phyloP scores from a whole-genome alignment of 2,888 invertebrate genomes.

The Drosophila mimetica region DNA sequence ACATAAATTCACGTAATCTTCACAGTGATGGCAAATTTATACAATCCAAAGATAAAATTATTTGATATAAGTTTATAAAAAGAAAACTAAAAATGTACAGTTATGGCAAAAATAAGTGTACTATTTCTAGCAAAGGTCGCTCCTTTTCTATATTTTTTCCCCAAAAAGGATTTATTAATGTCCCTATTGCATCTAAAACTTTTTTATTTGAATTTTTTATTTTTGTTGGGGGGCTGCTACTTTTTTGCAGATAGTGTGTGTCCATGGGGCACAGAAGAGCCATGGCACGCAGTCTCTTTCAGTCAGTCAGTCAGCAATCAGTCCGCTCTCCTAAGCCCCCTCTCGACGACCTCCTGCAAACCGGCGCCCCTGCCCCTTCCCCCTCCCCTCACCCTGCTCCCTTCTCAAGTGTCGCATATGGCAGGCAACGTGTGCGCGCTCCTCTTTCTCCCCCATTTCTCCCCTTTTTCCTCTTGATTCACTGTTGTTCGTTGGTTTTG shows the following conservation, averaged over 20 bases:
- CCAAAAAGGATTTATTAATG: neutral
- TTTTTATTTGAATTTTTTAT: neutral
- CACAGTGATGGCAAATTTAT: too few species aligned
- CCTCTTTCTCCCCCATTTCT: conserved; percentile 5
- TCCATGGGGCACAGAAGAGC: conserved; percentile 13
- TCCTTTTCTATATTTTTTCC: too few species aligned
- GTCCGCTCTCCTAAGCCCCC: conserved; percentile 15
- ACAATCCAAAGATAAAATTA: too few species aligned
- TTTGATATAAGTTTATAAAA: too few species aligned
- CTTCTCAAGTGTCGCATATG: conserved; percentile 56
- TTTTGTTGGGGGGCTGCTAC: neutral
- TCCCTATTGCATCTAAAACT: neutral
- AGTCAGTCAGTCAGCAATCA: conserved; percentile 37
- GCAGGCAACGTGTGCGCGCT: conserved; percentile 61
- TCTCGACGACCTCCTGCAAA: conserved; percentile 1
- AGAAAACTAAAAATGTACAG: too few species aligned
- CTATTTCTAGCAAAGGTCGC: too few species aligned
- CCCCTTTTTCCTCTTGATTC: neutral
- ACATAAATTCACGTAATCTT: too few species aligned
- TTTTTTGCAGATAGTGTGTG: conserved; percentile 25
- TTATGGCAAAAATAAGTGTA: too few species aligned
- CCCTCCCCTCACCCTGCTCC: conserved; percentile 12
- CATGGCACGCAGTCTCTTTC: conserved; percentile 29
- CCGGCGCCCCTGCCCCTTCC: conserved; percentile 1
- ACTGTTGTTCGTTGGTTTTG: conserved; percentile 36